phyloP scores from a whole-genome alignment of 1,140 invertebrate genomes.

The Euwallacea fornicatus region DNA sequence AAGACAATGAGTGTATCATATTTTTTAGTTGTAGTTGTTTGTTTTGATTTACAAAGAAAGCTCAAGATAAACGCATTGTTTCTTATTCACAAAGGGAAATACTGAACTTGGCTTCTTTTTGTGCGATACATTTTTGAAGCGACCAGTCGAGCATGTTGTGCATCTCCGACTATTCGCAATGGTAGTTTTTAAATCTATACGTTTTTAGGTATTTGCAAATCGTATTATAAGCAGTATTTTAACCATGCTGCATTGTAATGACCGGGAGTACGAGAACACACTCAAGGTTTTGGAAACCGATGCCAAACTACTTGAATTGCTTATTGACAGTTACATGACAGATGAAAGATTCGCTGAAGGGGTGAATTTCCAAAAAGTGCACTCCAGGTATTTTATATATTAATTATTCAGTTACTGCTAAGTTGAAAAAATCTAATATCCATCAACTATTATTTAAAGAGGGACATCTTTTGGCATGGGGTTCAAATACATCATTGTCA shows the following conservation, averaged over 20 bases:
- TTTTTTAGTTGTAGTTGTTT: too few relatives aligned
- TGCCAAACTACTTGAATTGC: slow-evolving; percentile 65
- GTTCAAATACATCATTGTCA: neutral
- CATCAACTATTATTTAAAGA: neutral
- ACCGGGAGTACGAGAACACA: slow-evolving; percentile 42
- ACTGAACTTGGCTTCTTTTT: too few relatives aligned
- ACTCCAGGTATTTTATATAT: slow-evolving; percentile 52
- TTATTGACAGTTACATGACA: slow-evolving; percentile 67
- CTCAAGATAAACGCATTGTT: too few relatives aligned
- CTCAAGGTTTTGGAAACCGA: slow-evolving; percentile 60
- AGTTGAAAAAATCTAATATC: neutral
- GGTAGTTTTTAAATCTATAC: neutral
- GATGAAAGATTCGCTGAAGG: slow-evolving; percentile 60
- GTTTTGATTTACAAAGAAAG: too few relatives aligned
- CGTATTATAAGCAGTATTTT: slow-evolving; percentile 59
- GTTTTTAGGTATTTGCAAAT: slow-evolving; percentile 61
- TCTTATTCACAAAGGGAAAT: too few relatives aligned
- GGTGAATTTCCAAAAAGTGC: slow-evolving; percentile 64
- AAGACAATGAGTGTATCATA: too few relatives aligned
- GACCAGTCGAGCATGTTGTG: too few relatives aligned
- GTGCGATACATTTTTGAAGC: too few relatives aligned
- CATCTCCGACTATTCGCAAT: too few relatives aligned
- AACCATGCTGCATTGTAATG: slow-evolving; percentile 42
- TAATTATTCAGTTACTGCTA: neutral
- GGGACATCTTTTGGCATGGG: neutral